Evolutionary conservation across 1,140 invertebrate genomes (phyloP), one percentile per base, ranked within the genome.

Genomic region (Orius laevigatus): DNA sequence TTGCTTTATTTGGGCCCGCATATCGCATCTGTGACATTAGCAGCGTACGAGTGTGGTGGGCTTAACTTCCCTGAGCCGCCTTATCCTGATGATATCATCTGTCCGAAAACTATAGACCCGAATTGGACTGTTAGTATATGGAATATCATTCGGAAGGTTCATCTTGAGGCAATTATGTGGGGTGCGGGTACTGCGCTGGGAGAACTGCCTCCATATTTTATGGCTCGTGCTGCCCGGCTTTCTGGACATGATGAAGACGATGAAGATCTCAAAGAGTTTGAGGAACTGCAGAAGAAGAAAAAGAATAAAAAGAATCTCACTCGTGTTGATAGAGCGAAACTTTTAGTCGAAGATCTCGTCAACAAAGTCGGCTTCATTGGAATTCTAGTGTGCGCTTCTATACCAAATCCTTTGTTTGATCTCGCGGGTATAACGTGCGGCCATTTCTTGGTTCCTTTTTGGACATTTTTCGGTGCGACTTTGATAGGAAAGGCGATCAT

Each of bases 381-480:
- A 18, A 99, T 99, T 56, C 66, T 99, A 50, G 83, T 91, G 2
- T 98, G 94, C 71, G 96, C 95, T 38, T 95, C 91, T 50, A 84
- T 98, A 63, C 96, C 96, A n/a, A 99, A 99, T 72, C 96, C 96
- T 1, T 64, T 99, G 46, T 99, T 98, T 66, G 96, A 99, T 65
- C 69, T 99, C 57, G 96, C 96, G 46, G 96, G 95, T 1, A 87
- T 99, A 12, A 98, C 92, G 0, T 99, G 95, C 67, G 96, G 96
- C 8, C 93, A 98, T 68, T 98, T 96, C 65, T 70, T 97, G 41
- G 90, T 99, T 59, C 94, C 95, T 32, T 99, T 99, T 69, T 97
- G 92, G 90, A 98, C 94, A 19, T 99, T 99, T 70, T 99, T 99
- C 66, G 94, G 94, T 32, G 96, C 96, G 45, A 99, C 95, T 1